A percentile compares a stretch with the other conserved stretches of the same genome.
These are phyloP conservation scores for Danio aesculapii DNA, from an alignment of 2,797 vertebrate species.

Conservation along the genomic window DNA sequence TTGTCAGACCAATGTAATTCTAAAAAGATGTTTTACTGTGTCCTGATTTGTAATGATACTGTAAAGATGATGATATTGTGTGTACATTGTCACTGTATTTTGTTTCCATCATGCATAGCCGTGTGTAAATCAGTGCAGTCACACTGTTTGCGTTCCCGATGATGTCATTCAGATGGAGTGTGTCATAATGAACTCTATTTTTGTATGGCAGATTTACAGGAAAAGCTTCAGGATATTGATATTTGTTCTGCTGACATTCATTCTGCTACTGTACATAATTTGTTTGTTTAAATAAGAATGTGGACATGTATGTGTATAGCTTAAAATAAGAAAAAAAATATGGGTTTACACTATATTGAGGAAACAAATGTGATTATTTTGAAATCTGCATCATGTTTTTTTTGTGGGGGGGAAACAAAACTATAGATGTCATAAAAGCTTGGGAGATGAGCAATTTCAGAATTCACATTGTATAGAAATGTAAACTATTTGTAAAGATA, in stretches of 20 bases:
- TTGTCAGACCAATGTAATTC: slow-evolving; percentile 4
- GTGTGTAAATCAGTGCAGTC: slow-evolving; percentile 18
- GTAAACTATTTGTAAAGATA: slow-evolving; percentile 84
- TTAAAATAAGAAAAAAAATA: slow-evolving; percentile 10
- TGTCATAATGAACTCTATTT: slow-evolving; percentile 75
- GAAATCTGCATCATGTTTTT: background rate
- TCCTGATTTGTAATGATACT: slow-evolving; percentile 38
- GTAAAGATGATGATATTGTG: slow-evolving; percentile 29
- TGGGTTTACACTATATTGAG: background rate
- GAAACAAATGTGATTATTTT: background rate
- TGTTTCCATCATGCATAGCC: slow-evolving; percentile 34
- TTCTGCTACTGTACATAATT: slow-evolving; percentile 43
- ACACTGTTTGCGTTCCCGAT: slow-evolving; percentile 23
- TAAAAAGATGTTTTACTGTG: slow-evolving; percentile 12
- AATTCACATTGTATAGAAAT: slow-evolving; percentile 80
- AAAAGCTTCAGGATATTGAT: slow-evolving; percentile 67
- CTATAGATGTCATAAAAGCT: slow-evolving; percentile 13
- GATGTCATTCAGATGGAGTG: slow-evolving; percentile 27
- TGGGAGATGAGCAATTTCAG: slow-evolving; percentile 44
- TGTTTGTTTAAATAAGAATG: slow-evolving; percentile 47
- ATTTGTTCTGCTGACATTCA: slow-evolving; percentile 64
- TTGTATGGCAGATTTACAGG: slow-evolving; percentile 69
- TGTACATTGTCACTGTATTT: slow-evolving; percentile 35
- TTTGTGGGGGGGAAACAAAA: background rate
- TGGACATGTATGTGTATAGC: slow-evolving; percentile 26